Evolutionary conservation across 2,888 invertebrate species (phyloP).

Genomic region (Phortica magna): DNA sequence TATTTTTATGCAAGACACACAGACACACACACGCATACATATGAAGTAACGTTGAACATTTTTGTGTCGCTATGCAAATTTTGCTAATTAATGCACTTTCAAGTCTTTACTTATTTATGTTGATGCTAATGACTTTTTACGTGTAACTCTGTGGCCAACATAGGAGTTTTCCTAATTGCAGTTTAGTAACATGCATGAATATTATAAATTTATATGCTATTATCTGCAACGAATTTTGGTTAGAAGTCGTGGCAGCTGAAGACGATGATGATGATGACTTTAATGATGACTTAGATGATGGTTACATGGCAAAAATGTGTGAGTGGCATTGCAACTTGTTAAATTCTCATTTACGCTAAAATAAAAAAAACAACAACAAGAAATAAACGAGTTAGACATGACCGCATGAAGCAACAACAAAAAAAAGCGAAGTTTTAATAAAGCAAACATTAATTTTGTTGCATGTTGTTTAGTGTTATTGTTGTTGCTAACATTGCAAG

Average conservation of each 20-base stretch:
- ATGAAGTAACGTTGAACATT: too few species aligned
- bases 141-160: neutral
- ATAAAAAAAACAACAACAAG: slow-evolving; percentile 37
- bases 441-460: slow-evolving; percentile 39
- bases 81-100: slow-evolving; percentile 16
- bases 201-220: slow-evolving; percentile 55
- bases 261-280: slow-evolving; percentile 9
- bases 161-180: neutral
- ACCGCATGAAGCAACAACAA: neutral
- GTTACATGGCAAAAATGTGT: neutral
- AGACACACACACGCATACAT: neutral
- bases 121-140: slow-evolving; percentile 13
- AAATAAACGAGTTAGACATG: neutral
- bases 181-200: slow-evolving; percentile 11
- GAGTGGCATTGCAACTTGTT: slow-evolving; percentile 34
- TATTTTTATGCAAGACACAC: neutral
- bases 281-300: neutral
- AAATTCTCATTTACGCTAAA: slow-evolving; percentile 52
- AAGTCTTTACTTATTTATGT: slow-evolving; percentile 15
- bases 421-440: neutral
- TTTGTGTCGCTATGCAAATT: neutral
- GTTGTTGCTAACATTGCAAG: slow-evolving; percentile 12
- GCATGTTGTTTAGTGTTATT: slow-evolving; percentile 32
- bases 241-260: slow-evolving; percentile 34
- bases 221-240: slow-evolving; percentile 26